These are phyloP conservation scores for Drosophila novamexicana DNA, from an alignment of 1,140 invertebrate species.

Conservation along the genomic window DNA sequence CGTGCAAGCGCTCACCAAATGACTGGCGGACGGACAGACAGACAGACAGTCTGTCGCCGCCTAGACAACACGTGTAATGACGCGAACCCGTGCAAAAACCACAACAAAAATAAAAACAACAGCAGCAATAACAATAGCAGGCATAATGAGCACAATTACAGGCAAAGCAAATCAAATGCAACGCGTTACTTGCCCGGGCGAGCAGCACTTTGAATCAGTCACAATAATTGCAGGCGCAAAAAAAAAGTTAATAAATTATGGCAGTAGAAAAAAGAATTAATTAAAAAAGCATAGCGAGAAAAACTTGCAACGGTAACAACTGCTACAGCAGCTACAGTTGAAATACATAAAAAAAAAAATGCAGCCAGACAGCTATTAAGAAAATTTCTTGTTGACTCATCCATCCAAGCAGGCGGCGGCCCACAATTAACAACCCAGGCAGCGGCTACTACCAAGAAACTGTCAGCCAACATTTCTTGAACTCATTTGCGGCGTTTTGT, in stretches of 20 bases:
- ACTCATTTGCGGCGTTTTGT: constrained; percentile 76
- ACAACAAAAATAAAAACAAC: constrained; percentile 10
- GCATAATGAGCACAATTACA: constrained; percentile 77
- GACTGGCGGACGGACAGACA: constrained; percentile 24
- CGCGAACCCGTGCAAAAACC: constrained; percentile 51
- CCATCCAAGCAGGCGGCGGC: constrained; percentile 49
- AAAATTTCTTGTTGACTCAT: constrained; percentile 82
- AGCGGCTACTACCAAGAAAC: constrained; percentile 59
- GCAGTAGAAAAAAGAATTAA: constrained; percentile 76
- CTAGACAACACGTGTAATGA: constrained; percentile 78
- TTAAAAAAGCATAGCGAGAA: constrained; percentile 64
- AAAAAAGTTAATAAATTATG: constrained; percentile 79
- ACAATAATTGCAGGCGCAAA: constrained; percentile 69
- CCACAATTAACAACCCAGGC: constrained; percentile 71
- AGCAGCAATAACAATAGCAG: constrained; percentile 35
- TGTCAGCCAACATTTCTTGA: constrained; percentile 61
- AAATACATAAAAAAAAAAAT: constrained; percentile 36
- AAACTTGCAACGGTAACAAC: constrained; percentile 76
- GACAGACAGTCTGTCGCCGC: constrained; percentile 60
- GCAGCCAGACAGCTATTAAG: constrained; percentile 68
- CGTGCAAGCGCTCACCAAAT: constrained; percentile 13
- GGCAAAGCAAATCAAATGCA: constrained; percentile 79
- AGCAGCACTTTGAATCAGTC: constrained; percentile 72
- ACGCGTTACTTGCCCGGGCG: constrained; percentile 60
- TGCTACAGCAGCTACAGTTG: constrained; percentile 9